phyloP scores from a whole-genome alignment of 1,140 invertebrate species.

The Pseudomyrmex dendroicus region DNA sequence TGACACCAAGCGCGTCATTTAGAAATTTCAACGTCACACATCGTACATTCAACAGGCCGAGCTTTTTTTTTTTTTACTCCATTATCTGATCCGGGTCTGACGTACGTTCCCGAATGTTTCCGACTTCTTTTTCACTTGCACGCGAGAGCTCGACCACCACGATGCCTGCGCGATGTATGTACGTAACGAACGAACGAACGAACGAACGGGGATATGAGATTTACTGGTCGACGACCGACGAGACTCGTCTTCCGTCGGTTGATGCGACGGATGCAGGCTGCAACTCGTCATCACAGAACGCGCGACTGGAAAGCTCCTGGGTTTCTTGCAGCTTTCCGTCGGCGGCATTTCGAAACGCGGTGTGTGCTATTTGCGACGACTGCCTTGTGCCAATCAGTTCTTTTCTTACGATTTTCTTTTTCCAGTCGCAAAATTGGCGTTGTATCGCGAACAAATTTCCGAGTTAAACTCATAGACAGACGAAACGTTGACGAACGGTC shows the following conservation, averaged over 20 bases:
- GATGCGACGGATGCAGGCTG: slow-evolving; percentile 70
- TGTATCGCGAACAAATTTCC: too few species aligned
- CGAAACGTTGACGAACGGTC: too few species aligned
- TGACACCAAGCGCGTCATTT: neutral
- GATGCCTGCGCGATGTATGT: neutral
- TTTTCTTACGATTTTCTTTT: too few species aligned
- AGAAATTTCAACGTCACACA: slow-evolving; percentile 17
- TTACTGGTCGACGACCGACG: slow-evolving; percentile 65
- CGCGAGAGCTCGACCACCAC: neutral
- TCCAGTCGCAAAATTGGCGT: too few species aligned
- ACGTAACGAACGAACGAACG: slow-evolving; percentile 49
- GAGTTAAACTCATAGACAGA: too few species aligned
- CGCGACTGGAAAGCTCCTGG: slow-evolving; percentile 37
- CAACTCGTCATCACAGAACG: slow-evolving; percentile 57
- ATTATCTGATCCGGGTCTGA: slow-evolving; percentile 35
- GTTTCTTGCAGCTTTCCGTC: slow-evolving; percentile 27
- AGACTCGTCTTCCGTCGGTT: slow-evolving; percentile 47
- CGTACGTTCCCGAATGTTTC: slow-evolving; percentile 31
- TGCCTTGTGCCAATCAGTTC: too few species aligned
- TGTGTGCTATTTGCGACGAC: neutral
- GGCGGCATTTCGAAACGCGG: neutral
- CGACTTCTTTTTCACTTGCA: slow-evolving; percentile 46
- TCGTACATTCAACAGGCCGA: slow-evolving; percentile 38
- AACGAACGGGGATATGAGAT: slow-evolving; percentile 23
- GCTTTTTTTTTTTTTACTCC: slow-evolving; percentile 16